phyloP scores from a whole-genome alignment of 2,113 vertebrate species.

The Bos javanicus region DNA sequence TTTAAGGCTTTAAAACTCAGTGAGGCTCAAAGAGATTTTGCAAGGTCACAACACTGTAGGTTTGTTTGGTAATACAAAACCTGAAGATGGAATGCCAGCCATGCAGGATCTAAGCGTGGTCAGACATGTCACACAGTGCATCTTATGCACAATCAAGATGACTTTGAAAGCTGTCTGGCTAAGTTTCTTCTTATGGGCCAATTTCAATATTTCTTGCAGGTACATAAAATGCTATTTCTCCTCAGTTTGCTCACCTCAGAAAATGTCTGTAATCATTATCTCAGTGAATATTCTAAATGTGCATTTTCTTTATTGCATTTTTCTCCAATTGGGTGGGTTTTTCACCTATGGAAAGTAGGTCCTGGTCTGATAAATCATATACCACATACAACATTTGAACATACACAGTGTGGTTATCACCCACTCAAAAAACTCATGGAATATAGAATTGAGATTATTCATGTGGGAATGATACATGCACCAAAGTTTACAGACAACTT shows the following conservation, averaged over 20 bases:
- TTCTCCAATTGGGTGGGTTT: neutral
- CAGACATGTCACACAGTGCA: conserved; percentile 45
- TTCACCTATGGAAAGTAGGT: neutral
- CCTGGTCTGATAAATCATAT: neutral
- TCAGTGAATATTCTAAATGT: neutral
- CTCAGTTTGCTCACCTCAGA: neutral
- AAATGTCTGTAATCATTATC: neutral
- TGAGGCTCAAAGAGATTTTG: conserved; percentile 77
- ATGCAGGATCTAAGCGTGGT: conserved; percentile 54
- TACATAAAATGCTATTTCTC: conserved; percentile 6
- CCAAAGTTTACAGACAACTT: neutral
- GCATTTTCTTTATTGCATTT: conserved; percentile 2
- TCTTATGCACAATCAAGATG: conserved; percentile 63
- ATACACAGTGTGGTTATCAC: neutral
- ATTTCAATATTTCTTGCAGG: conserved; percentile 62
- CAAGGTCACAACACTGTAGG: conserved; percentile 74
- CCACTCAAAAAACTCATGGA: neutral
- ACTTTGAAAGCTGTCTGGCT: conserved; percentile 69
- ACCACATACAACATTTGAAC: neutral
- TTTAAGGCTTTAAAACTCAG: conserved; percentile 79
- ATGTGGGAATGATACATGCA: neutral
- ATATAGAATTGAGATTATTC: neutral
- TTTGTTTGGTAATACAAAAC: conserved; percentile 72
- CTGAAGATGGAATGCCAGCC: conserved; percentile 63
- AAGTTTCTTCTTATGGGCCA: conserved; percentile 39